Conservation (phyloP, 53 echinoderm and acorn worm species). For the Patiria pectinifera region DNA sequence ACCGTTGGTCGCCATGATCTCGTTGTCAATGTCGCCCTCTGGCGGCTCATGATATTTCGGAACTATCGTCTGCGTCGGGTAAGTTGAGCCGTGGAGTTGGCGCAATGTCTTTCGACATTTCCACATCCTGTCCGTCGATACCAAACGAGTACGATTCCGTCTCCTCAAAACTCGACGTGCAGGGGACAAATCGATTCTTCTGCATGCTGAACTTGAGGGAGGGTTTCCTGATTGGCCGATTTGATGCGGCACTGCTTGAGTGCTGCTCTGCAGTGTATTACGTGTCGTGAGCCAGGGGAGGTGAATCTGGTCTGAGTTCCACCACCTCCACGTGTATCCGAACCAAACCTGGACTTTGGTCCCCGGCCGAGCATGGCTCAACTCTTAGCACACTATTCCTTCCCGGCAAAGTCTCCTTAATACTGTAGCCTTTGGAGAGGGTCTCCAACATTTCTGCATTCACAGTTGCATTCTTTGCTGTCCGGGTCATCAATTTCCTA, state of each 20-base stretch:
- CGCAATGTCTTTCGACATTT: background rate
- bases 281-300: constrained; percentile 39
- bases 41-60: background rate
- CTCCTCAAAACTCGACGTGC: constrained; percentile 49
- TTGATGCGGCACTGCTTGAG: constrained; percentile 52
- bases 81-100: background rate
- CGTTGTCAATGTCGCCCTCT: background rate
- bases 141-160: constrained; percentile 55
- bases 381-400: constrained; percentile 27
- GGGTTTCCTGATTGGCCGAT: constrained; percentile 23
- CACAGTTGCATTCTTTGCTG: background rate
- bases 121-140: constrained; percentile 6
- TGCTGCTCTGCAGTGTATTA: constrained; percentile 65
- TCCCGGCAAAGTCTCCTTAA: constrained; percentile 6
- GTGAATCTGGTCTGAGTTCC: constrained; percentile 65
- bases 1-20: background rate
- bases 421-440: background rate
- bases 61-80: constrained; percentile 20
- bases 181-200: constrained; percentile 72
- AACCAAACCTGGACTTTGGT: constrained; percentile 25
- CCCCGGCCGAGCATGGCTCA: constrained; percentile 29
- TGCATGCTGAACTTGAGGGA: constrained; percentile 60
- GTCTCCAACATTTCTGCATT: background rate
- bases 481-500: background rate
- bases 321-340: constrained; percentile 73